Conservation (phyloP, 2,113 vertebrate species). For the Turnix velox region DNA sequence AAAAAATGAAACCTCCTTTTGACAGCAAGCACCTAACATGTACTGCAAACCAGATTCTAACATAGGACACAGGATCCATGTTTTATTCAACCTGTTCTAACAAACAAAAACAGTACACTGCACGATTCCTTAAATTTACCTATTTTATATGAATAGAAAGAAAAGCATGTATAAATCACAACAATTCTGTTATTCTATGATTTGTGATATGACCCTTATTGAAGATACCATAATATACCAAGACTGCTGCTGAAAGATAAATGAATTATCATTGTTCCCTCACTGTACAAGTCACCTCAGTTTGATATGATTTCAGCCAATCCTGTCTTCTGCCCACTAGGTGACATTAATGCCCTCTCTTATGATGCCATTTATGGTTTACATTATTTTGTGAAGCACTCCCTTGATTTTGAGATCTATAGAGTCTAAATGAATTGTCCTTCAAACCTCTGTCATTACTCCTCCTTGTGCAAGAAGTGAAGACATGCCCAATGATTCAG, state of each 20-base stretch:
- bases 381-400: slow-evolving; percentile 37
- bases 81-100: background rate
- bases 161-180: accelerated
- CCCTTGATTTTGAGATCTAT: slow-evolving; percentile 34
- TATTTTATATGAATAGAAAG: background rate
- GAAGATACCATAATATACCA: background rate
- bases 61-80: background rate
- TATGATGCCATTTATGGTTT: slow-evolving; percentile 15
- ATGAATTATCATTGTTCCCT: background rate
- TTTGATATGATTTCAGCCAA: background rate
- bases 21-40: accelerated
- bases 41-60: background rate
- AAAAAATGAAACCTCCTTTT: background rate
- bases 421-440: slow-evolving; percentile 12
- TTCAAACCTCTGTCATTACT: slow-evolving; percentile 8
- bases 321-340: background rate
- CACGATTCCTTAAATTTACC: background rate
- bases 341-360: background rate
- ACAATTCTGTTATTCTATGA: too few relatives aligned
- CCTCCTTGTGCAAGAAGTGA: background rate
- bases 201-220: background rate
- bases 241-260: background rate
- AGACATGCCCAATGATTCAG: background rate
- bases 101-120: background rate
- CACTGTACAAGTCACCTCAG: background rate